Conservation (phyloP, 1,140 invertebrate species). For the Pollicipes pollicipes region DNA sequence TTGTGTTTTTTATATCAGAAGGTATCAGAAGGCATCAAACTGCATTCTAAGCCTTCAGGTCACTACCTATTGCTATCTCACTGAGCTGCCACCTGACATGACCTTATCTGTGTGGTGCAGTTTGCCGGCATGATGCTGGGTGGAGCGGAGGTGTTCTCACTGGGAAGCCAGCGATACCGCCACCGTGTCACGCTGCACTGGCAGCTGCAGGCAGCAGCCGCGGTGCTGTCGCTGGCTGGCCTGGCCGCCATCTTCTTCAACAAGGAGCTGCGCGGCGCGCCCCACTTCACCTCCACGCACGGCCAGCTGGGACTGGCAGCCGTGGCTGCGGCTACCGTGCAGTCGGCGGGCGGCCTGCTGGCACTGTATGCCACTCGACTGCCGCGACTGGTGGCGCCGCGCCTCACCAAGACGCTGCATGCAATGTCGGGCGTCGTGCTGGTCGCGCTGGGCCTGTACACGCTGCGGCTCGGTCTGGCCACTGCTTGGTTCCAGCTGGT, state of each 20-base stretch:
- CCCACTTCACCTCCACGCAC: background rate
- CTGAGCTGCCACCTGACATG: too few species aligned
- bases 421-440: background rate
- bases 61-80: too few species aligned
- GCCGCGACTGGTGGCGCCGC: background rate
- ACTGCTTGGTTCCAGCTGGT: background rate
- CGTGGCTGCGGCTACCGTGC: background rate
- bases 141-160: background rate
- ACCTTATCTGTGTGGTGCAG: too few species aligned
- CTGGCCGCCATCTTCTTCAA: background rate
- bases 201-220: background rate
- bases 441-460: background rate
- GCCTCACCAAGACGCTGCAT: background rate
- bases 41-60: too few species aligned
- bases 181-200: background rate
- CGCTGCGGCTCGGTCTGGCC: background rate
- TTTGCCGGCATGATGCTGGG: background rate
- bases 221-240: constrained; percentile 17
- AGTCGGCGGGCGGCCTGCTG: background rate
- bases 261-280: background rate
- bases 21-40: too few species aligned
- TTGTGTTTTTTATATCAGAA: too few species aligned
- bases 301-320: background rate
- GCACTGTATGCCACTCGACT: background rate
- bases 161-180: background rate